phyloP scores from a whole-genome alignment of 2,113 vertebrate genomes.

The Gallinago media region DNA sequence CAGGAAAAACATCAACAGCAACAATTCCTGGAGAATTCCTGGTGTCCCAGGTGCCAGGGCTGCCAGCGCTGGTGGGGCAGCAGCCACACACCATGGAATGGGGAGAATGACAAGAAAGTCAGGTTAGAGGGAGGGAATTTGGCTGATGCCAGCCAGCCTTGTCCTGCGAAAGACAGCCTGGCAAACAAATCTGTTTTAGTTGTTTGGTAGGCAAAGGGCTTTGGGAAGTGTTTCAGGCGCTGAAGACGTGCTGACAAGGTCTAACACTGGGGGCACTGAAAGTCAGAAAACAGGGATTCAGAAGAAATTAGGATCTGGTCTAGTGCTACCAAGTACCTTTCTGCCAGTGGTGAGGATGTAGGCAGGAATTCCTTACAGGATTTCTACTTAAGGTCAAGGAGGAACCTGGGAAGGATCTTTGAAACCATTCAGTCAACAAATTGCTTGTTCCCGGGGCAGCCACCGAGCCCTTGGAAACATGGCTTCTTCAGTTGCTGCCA shows the following conservation, averaged over 20 bases:
- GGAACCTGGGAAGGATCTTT: neutral
- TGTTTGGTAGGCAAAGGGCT: neutral
- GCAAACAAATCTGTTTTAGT: neutral
- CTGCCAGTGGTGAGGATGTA: neutral
- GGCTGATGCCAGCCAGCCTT: neutral
- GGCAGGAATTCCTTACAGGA: neutral
- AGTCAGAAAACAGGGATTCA: neutral
- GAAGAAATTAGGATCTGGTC: neutral
- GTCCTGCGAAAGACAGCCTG: neutral
- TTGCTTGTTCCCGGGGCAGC: neutral
- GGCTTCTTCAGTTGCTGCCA: neutral
- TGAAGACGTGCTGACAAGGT: neutral
- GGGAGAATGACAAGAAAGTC: neutral
- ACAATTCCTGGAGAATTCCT: neutral
- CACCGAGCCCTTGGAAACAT: rapidly evolving
- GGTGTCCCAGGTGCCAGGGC: neutral
- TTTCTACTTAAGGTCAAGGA: neutral
- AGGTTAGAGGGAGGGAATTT: no score
- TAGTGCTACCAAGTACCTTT: neutral
- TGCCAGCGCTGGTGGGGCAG: neutral
- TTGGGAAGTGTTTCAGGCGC: neutral
- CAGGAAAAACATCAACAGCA: neutral
- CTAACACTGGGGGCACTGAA: neutral
- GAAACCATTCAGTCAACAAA: neutral
- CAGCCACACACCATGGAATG: neutral